Conservation (phyloP, 1,140 invertebrate species). For the Drosophila kohkoa region DNA sequence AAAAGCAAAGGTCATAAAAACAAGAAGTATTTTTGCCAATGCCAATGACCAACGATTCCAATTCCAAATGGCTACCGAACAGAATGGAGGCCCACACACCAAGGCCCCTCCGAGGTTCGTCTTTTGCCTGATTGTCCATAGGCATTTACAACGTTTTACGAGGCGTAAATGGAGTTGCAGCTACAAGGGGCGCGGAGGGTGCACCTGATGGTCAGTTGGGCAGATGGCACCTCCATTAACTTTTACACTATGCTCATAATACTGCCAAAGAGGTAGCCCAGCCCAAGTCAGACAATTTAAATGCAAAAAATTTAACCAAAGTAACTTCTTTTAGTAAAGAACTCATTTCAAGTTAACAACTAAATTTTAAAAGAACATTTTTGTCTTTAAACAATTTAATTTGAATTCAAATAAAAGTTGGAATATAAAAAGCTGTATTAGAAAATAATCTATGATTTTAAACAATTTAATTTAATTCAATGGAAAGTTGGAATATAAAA, state of each 20-base stretch:
- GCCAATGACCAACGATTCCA: slow-evolving; percentile 28
- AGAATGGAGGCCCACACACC: slow-evolving; percentile 52
- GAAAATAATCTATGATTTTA: too few relatives aligned
- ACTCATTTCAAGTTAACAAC: too few relatives aligned
- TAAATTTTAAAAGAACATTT: too few relatives aligned
- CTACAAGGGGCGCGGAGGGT: not conserved
- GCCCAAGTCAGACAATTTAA: not conserved
- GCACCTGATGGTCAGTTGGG: not conserved
- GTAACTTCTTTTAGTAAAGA: too few relatives aligned
- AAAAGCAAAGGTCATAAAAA: slow-evolving; percentile 52
- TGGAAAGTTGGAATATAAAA: too few relatives aligned
- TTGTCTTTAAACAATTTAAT: too few relatives aligned
- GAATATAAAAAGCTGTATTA: too few relatives aligned
- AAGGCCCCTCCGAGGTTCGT: slow-evolving; percentile 6
- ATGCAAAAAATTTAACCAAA: too few relatives aligned
- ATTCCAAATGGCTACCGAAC: slow-evolving; percentile 60
- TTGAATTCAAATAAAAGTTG: too few relatives aligned
- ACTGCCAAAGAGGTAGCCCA: not conserved
- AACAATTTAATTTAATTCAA: too few relatives aligned
- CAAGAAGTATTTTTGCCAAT: slow-evolving; percentile 39
- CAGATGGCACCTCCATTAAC: slow-evolving; percentile 67
- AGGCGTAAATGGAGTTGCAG: slow-evolving; percentile 24
- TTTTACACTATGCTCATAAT: slow-evolving; percentile 18
- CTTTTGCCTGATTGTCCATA: slow-evolving; percentile 27
- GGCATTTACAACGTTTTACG: slow-evolving; percentile 62